Evolutionary conservation across 2,888 invertebrate species (phyloP), one percentile per base, ranked within the genome.

Genomic region (Serripes groenlandicus): DNA sequence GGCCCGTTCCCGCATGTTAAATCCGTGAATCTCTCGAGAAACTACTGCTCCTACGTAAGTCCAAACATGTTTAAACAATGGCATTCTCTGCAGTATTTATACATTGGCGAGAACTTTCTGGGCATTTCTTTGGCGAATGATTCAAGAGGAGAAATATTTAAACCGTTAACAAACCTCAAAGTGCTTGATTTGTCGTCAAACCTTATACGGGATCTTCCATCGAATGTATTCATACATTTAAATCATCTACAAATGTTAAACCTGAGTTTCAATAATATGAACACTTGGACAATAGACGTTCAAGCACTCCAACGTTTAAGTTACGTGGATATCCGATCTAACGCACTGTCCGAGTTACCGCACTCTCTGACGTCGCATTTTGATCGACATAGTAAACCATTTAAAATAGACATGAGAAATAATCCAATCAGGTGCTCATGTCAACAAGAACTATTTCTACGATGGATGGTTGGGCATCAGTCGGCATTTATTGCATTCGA

Each of bases 161-260:
- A 23, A 21, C 9, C 5, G 54, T 54, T 54, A 23, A 54, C 54
- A 7, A 54, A 54, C n/a, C 28, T 78, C 3, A 72, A 68, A 54
- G 42, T n/a, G 9, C n/a, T 78, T 26, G 68, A 78, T 66, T 37
- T 78, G 15, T 78, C 78, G 9, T 56, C 73, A 11, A 78, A 78
- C 60, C 37, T 26, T 11, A 78, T 78, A 58, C 37, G 68, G 7
- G 26, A 37, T 28, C 15, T 78, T 26, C 72, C 66, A 9, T 15
- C 73, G 0, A 34, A 18, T 9, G 58, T 58, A 32, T 78, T 78
- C 52, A 35, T 42, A 5, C n/a, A 23, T 37, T 0, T 78, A 5
- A 15, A 28, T 9, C 30, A 54, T 26, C 42, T 78, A 23, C 42
- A 56, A 7, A 56, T 26, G 21, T 21, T 78, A 23, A 69, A 78